Evolutionary conservation across 2,113 vertebrate genomes (phyloP).

Genomic region (Hiodon alosoides): DNA sequence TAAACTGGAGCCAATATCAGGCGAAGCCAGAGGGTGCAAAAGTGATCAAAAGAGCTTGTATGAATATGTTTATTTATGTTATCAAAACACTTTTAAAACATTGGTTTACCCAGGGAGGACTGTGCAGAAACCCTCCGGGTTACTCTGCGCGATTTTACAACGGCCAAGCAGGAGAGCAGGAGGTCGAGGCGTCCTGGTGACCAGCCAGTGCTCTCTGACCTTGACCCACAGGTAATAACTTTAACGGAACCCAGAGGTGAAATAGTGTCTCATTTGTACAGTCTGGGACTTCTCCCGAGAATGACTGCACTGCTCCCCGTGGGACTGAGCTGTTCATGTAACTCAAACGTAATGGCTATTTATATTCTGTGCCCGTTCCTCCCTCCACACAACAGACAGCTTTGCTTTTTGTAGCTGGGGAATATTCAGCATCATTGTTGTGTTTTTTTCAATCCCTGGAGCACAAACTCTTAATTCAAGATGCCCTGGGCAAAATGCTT

Average conservation of each 20-base stretch:
- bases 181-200: not conserved
- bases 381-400: not conserved
- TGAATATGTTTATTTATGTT: constrained; percentile 46
- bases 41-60: constrained; percentile 44
- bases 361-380: not conserved
- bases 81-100: constrained; percentile 9
- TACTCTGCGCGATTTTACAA: not conserved
- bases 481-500: too few species aligned
- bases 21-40: constrained; percentile 45
- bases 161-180: not conserved
- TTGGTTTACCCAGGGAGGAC: constrained; percentile 5
- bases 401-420: not conserved
- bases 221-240: constrained; percentile 26
- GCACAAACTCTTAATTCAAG: too few species aligned
- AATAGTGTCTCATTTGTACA: not conserved
- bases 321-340: not conserved
- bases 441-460: too few species aligned
- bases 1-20: constrained; percentile 46
- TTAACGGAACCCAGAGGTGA: not conserved
- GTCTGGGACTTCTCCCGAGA: constrained; percentile 6
- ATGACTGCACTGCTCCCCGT: not conserved
- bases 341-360: not conserved
- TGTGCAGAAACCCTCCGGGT: not conserved
- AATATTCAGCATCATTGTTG: not conserved
- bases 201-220: constrained; percentile 4